Base-by-base conservation (phyloP, 2,888 invertebrate genomes). In the Amblyjoppa proteus region DNA sequence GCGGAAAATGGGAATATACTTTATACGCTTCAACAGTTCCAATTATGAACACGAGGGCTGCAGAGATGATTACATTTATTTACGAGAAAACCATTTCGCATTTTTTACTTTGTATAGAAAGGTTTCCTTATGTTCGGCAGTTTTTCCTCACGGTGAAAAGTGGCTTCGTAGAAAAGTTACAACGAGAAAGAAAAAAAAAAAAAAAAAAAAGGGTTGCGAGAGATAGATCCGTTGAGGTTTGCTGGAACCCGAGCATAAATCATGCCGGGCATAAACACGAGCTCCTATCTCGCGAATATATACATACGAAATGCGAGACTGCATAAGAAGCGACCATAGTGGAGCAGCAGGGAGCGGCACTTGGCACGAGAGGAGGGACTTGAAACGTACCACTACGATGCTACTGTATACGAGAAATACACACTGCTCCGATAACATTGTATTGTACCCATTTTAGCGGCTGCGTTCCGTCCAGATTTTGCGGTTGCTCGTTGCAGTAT, bases 261-360 rank as follows among this genome's bases (percentile, higher is more conserved):
- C 61, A 61, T 61, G 61, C 61, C 61, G 61, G 28, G 61, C 16
- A 61, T 64, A 64, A 64, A 64, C 34, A 64, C 64, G 64, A 13
- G 64, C 64, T 64, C 31, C 64, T 64, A 64, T 64, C 64, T 64
- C 64, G 64, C 64, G 64, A 64, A 64, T 64, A 64, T 64, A 64
- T 64, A 64, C 64, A 64, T 64, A 64, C 64, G 64, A 64, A 64
- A 64, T 64, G 64, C 64, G 64, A 34, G 34, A 64, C 64, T 64
- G 64, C 64, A 34, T 31, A 64, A 64, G 64, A 64, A 64, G 64
- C 31, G 16, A 64, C 64, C 16, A 34, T 31, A 34, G 64, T 31
- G 5, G 64, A 64, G 64, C 64, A 64, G 64, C 64, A 64, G 64
- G 64, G 64, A 64, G 64, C 64, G 64, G 64, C 64, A 64, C 34